A percentile compares a stretch with the other conserved stretches of the same genome.
Conservation (phyloP, 2,113 vertebrate species). For the Prionailurus viverrinus region DNA sequence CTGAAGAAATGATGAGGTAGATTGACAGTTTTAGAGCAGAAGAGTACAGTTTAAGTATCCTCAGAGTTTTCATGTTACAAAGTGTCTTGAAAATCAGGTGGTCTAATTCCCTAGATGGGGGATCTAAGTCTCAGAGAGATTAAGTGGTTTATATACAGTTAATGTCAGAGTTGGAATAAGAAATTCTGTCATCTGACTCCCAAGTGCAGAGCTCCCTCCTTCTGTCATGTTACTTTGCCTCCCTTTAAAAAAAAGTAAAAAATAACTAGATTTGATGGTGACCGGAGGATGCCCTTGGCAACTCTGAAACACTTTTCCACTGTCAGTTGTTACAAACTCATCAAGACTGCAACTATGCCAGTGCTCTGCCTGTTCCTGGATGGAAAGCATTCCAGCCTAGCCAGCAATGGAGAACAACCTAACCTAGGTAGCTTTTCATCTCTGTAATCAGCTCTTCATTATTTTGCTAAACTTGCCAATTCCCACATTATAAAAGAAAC, state of each 20-base stretch:
- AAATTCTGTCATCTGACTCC: neutral
- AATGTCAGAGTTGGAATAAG: constrained; percentile 28
- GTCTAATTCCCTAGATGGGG: neutral
- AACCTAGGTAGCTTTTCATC: neutral
- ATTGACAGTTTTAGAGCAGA: constrained; percentile 29
- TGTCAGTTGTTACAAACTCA: neutral
- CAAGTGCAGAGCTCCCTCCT: neutral
- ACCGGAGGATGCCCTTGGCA: neutral
- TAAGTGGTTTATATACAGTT: constrained; percentile 47
- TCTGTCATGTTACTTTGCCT: neutral
- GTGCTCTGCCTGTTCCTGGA: neutral
- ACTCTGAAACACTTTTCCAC: neutral
- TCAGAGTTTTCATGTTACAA: neutral
- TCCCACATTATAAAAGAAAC: constrained; percentile 35
- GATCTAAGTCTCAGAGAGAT: neutral
- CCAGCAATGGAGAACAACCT: neutral
- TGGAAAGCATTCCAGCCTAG: neutral
- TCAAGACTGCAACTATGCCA: neutral
- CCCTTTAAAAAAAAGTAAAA: neutral
- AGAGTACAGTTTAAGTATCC: neutral
- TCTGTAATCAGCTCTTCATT: constrained; percentile 36
- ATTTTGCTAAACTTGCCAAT: constrained; percentile 11
- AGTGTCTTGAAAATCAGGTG: neutral
- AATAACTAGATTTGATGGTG: neutral
- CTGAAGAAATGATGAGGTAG: constrained; percentile 3